Percentiles rank a stretch among this genome's conserved stretches.
Conservation (phyloP, 2,888 invertebrate species). For the Microchrysa polita region DNA sequence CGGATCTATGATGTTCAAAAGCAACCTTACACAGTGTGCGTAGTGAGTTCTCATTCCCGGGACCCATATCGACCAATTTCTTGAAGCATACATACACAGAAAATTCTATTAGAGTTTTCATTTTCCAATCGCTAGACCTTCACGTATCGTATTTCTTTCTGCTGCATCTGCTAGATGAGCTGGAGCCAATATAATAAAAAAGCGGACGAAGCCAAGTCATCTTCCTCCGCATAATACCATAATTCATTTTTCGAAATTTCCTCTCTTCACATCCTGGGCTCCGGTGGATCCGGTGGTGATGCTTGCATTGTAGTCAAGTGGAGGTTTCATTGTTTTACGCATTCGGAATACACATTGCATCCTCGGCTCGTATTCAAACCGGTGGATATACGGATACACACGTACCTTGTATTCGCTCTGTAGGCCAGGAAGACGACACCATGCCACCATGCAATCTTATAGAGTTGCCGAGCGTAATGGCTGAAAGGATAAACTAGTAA, state of each 20-base stretch:
- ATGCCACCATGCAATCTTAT: not conserved
- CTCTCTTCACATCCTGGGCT: constrained; percentile 20
- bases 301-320: constrained; percentile 30
- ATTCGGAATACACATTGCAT: constrained; percentile 20
- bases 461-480: not conserved
- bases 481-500: constrained; percentile 22
- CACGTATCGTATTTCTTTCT: not conserved
- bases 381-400: not conserved
- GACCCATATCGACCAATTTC: not conserved
- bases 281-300: constrained; percentile 24
- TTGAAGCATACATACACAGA: not conserved
- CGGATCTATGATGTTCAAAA: not conserved
- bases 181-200: not conserved
- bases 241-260: constrained; percentile 45
- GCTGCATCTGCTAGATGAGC: not conserved
- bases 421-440: no score
- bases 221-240: constrained; percentile 13
- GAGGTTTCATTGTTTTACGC: constrained; percentile 30
- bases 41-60: not conserved
- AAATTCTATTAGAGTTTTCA: no score
- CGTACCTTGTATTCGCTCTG: not conserved
- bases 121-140: not conserved
- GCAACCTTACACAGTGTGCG: no score
- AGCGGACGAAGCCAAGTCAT: not conserved
- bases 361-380: not conserved